phyloP scores from a whole-genome alignment of 2,888 invertebrate genomes.

The Idaea aversata region DNA sequence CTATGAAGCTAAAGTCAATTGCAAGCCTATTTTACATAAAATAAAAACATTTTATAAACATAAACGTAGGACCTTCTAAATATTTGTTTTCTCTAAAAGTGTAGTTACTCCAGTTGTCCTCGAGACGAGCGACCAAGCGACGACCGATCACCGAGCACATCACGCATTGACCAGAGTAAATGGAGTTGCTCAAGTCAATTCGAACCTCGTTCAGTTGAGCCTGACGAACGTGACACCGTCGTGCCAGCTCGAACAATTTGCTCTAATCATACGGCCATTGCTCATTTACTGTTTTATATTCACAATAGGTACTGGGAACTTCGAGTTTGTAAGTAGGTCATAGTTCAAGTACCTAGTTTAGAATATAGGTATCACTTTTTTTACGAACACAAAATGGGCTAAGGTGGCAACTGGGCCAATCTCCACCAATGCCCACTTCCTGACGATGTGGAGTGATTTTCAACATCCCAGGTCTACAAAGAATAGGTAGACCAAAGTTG shows the following conservation, averaged over 20 bases:
- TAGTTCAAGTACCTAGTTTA: background rate
- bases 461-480: too few relatives aligned
- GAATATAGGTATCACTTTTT: background rate
- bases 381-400: too few relatives aligned
- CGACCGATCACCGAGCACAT: slow-evolving; percentile 37
- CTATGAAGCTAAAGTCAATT: background rate
- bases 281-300: slow-evolving; percentile 73
- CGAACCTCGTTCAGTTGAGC: slow-evolving; percentile 34
- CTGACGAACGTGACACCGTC: slow-evolving; percentile 60
- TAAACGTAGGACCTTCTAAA: background rate
- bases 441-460: too few relatives aligned
- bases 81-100: slow-evolving; percentile 9
- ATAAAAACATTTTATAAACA: background rate
- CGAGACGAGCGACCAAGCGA: slow-evolving; percentile 22
- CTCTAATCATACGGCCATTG: slow-evolving; percentile 71
- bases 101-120: slow-evolving; percentile 20
- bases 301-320: slow-evolving; percentile 64
- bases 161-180: slow-evolving; percentile 65
- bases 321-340: background rate
- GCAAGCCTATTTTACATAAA: background rate
- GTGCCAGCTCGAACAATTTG: slow-evolving; percentile 67
- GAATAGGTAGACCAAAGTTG: too few relatives aligned
- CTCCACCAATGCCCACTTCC: too few relatives aligned
- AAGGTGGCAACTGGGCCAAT: too few relatives aligned
- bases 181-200: slow-evolving; percentile 63